These are phyloP conservation scores for Melieria picta DNA, from an alignment of 2,888 invertebrate species.

Conservation along the genomic window DNA sequence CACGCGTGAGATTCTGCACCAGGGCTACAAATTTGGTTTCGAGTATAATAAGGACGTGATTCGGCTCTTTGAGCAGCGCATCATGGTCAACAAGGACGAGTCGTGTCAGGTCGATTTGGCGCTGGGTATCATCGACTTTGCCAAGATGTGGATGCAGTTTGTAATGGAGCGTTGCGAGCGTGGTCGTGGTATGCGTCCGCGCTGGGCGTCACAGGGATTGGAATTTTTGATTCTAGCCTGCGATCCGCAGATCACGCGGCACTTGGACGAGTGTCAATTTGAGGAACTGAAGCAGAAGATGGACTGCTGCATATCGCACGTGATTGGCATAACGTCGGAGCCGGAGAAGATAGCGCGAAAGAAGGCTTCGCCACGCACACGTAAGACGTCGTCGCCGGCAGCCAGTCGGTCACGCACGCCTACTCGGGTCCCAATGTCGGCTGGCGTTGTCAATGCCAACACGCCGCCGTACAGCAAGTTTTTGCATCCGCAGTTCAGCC, in stretches of 20 bases:
- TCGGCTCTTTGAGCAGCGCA: conserved; percentile 67
- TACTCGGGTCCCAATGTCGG: conserved; percentile 66
- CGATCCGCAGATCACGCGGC: conserved; percentile 83
- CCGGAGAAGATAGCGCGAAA: conserved; percentile 65
- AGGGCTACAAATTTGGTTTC: conserved; percentile 90
- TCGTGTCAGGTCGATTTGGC: conserved; percentile 67
- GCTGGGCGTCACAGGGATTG: conserved; percentile 90
- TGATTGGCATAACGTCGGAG: conserved; percentile 75
- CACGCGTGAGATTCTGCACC: conserved; percentile 81
- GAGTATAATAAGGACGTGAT: conserved; percentile 73
- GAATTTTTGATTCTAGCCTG: conserved; percentile 88
- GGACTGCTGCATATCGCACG: conserved; percentile 88
- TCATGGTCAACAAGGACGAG: conserved; percentile 63
- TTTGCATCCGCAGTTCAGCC: conserved; percentile 63
- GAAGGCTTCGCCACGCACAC: conserved; percentile 64
- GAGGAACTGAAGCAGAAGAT: conserved; percentile 80
- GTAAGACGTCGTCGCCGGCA: conserved; percentile 64
- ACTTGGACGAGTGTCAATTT: conserved; percentile 81
- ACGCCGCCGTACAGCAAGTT: conserved; percentile 61
- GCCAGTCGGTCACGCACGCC: conserved; percentile 64
- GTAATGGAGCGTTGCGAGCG: conserved; percentile 85
- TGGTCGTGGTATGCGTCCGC: conserved; percentile 80
- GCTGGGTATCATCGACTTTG: conserved; percentile 74
- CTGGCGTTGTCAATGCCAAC: conserved; percentile 58
- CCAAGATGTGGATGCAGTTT: conserved; percentile 89